Conservation (phyloP, 2,888 invertebrate species). For the Eupelmus urozonus region DNA sequence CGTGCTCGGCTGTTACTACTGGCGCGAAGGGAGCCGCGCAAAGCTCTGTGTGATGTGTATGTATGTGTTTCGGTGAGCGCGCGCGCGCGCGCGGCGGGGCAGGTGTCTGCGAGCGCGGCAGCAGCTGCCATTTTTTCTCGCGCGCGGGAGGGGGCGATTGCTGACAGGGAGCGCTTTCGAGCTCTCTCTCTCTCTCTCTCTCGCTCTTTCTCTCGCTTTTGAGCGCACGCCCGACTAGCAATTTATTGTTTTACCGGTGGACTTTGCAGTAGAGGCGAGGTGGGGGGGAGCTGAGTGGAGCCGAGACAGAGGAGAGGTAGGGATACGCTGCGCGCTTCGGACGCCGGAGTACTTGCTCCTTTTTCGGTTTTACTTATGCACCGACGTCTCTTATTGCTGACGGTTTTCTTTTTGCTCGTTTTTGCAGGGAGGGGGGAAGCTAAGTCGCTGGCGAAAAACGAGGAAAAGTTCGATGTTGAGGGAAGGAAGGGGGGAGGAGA, state of each 20-base stretch:
- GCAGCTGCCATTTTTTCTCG: conserved; percentile 79
- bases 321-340: conserved; percentile 3
- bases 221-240: conserved; percentile 67
- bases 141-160: conserved; percentile 76
- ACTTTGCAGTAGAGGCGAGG: conserved; percentile 58
- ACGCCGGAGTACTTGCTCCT: conserved; percentile 55
- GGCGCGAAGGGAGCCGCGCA: neutral
- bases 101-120: conserved; percentile 73
- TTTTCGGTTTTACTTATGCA: conserved; percentile 55
- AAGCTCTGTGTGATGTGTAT: conserved; percentile 13
- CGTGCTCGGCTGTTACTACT: neutral
- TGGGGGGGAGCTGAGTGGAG: neutral
- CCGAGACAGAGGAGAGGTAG: neutral
- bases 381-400: conserved; percentile 37
- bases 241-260: conserved; percentile 74
- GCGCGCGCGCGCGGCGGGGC: conserved; percentile 40
- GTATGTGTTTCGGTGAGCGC: conserved; percentile 61
- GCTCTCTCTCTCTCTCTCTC: no score
- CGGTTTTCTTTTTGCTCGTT: conserved; percentile 3
- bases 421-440: neutral
- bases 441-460: no score
- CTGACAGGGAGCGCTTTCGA: conserved; percentile 76
- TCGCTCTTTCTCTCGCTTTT: no score
- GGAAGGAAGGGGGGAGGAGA: no score
- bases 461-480: no score